Base-by-base conservation (phyloP, 2,113 vertebrate genomes). In the Burhinus bistriatus region DNA sequence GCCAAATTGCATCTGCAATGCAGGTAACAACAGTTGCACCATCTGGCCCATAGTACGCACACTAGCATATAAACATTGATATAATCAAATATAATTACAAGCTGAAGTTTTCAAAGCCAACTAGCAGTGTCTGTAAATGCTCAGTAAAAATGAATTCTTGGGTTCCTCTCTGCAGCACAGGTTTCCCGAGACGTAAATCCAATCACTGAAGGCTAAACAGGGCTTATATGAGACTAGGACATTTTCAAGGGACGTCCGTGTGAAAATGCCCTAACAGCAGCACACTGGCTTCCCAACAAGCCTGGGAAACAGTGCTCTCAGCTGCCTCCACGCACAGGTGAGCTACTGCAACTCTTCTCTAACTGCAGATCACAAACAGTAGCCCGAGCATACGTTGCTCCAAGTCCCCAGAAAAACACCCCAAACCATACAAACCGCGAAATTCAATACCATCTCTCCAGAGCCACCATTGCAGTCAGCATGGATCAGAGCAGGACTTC, bases 1-100 rank as follows among this genome's bases (percentile, higher is more conserved):
- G 86, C 90, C 95, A 95, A 96, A 96, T 42, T 92, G 55, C 88
- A 59, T 92, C 96, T 96, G 86, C 95, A 97, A 75, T 95, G 96
- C 90, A 95, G 96, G 92, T 97, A 92, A 90, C 68, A 96, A 95
- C 88, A 89, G 59, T 34, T 14, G 80, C 30, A 75, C 92, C 97
- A 97, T 95, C 96, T 96, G 95, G 92, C 61, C 76, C 88, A 32
- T 8, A 23, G 72, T 66, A 95, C 0, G 0, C 85, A 94, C 21
- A 15, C 55, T 27, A 61, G 95, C 88, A 95, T 68, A 92, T 84
- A 90, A 96, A 93, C 94, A 93, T 64, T 71, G 79, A 71, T 89
- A 71, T 55, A 81, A 93, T 92, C 32, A 93, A 92, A 92, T 92
- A 54, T 75, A 78, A 89, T 92, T 83, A 89, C 47, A 92, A 92